Evolutionary conservation across 2,797 vertebrate species (phyloP), one percentile per base, ranked within the genome.

Genomic region (Chelonia mydas): DNA sequence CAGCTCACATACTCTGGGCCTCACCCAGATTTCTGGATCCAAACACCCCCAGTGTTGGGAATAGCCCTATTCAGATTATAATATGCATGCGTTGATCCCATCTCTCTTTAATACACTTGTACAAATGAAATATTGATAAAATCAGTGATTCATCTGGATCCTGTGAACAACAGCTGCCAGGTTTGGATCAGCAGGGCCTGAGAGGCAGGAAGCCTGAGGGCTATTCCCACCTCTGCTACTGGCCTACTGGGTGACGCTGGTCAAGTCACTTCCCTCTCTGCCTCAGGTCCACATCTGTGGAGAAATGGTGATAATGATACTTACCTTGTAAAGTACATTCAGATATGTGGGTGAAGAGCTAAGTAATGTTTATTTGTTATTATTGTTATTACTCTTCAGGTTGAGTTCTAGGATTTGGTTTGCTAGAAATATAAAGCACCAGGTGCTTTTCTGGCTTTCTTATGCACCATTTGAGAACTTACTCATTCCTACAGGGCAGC

Each of bases 11-110:
- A 86, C 93, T 91, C 61, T 85, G 92, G 92, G 84, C 79, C 86
- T 86, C 74, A 65, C 87, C 65, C 72, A 68, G 81, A 86, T 83
- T 78, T 49, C 86, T 92, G 83, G 74, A 96, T 95, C 81, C 57
- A 83, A 95, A 97, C 96, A 90, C 95, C 92, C 90, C 84, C 95
- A 95, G 87, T 94, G 95, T 95, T 80, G 0, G 93, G 95, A n/a
- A 68, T 68, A 68, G 59, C 5, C n/a, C 65, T 68, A 37, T 68
- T n/a, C 65, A 21, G n/a, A 37, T 68, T 37, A 21, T 68, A 68
- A 68, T 37, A 68, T 11, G n/a, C 17, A 16, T 68, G n/a, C 2
- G 5, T 41, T 72, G 37, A 68, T 72, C 68, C n/a, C 19, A 11
- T 72, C 37, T 72, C 37, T 72, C n/a, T 37, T 68, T 37, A 68